phyloP scores from a whole-genome alignment of 1,140 invertebrate species.

The Leptinotarsa lineolata region DNA sequence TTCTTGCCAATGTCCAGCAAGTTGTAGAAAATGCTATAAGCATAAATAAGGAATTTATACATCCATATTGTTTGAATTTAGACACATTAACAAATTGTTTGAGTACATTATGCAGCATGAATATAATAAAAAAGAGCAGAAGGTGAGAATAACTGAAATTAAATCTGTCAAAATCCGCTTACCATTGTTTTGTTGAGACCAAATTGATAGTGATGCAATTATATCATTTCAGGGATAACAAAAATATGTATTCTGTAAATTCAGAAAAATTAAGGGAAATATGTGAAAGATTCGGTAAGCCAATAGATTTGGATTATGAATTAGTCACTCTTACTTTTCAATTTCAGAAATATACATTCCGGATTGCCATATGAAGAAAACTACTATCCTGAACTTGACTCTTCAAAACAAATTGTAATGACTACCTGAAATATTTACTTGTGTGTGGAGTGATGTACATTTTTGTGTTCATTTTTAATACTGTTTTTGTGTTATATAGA shows the following conservation, averaged over 20 bases:
- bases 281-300: constrained; percentile 36
- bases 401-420: constrained; percentile 8
- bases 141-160: constrained; percentile 48
- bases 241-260: constrained; percentile 37
- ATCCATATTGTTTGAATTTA: constrained; percentile 66
- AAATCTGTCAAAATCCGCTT: background rate
- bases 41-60: constrained; percentile 53
- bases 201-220: background rate
- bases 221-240: constrained; percentile 36
- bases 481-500: background rate
- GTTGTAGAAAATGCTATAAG: constrained; percentile 57
- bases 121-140: constrained; percentile 51
- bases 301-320: background rate
- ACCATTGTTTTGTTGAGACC: no score
- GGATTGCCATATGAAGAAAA: constrained; percentile 27
- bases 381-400: background rate
- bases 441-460: background rate
- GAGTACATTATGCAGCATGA: constrained; percentile 51
- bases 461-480: background rate
- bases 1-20: constrained; percentile 59
- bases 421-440: background rate
- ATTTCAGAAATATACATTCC: constrained; percentile 36
- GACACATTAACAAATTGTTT: constrained; percentile 60
- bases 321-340: constrained; percentile 10
- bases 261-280: constrained; percentile 26